These are phyloP conservation scores for Elgonia sp. DNA, from an alignment of 2,888 invertebrate genomes.

Conservation along the genomic window DNA sequence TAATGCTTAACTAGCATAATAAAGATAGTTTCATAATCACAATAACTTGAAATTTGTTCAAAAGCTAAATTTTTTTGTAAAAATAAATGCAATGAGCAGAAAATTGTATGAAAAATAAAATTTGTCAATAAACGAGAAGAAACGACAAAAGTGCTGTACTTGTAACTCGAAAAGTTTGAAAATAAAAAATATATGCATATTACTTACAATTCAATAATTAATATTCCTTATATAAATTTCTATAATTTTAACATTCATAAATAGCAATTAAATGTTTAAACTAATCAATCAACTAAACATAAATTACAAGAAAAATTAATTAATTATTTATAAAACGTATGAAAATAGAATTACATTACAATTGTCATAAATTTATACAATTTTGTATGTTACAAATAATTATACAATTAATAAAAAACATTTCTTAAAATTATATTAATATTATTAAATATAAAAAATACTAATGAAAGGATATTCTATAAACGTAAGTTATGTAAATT, in stretches of 20 bases:
- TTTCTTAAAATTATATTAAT: constrained; percentile 62
- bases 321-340: constrained; percentile 66
- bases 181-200: constrained; percentile 34
- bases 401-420: constrained; percentile 66
- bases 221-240: constrained; percentile 59
- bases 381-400: constrained; percentile 73
- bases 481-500: constrained; percentile 49
- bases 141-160: constrained; percentile 31
- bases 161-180: neutral
- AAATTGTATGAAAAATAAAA: constrained; percentile 6
- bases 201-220: constrained; percentile 48
- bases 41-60: neutral
- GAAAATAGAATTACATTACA: constrained; percentile 69
- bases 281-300: constrained; percentile 62
- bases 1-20: neutral
- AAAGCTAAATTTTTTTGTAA: neutral
- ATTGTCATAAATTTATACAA: constrained; percentile 67
- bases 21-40: constrained; percentile 4
- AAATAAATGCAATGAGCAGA: neutral
- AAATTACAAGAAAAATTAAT: constrained; percentile 55
- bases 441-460: constrained; percentile 68
- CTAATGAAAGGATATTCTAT: constrained; percentile 55
- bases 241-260: constrained; percentile 71
- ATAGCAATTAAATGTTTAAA: constrained; percentile 60
- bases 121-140: constrained; percentile 17